phyloP scores from a whole-genome alignment of 2,888 invertebrate genomes.

The Apodemia zela region DNA sequence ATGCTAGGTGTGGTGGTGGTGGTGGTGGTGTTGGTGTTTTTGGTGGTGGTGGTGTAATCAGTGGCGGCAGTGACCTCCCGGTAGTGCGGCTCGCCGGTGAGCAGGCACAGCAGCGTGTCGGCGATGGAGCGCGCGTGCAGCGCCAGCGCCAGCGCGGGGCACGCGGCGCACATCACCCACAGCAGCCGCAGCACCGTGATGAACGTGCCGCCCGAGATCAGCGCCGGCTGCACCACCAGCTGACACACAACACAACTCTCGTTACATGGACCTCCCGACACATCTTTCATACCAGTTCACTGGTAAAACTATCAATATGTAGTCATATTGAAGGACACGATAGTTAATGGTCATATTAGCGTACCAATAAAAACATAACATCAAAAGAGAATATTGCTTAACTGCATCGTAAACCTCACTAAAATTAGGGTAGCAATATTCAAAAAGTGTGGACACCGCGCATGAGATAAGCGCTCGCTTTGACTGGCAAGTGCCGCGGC shows the following conservation, averaged over 20 bases:
- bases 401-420: too few relatives aligned
- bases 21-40: background rate
- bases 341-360: too few relatives aligned
- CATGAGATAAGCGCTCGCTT: too few relatives aligned
- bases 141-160: conserved; percentile 95
- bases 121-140: conserved; percentile 97
- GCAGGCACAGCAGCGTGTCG: conserved; percentile 94
- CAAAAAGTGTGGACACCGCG: too few relatives aligned
- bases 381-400: too few relatives aligned
- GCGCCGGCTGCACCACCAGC: conserved; percentile 96
- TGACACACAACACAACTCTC: conserved; percentile 46
- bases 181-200: conserved; percentile 97
- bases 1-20: background rate
- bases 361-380: too few relatives aligned
- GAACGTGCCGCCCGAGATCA: conserved; percentile 96
- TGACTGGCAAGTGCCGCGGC: too few relatives aligned
- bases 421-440: too few relatives aligned
- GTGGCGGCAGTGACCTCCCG: conserved; percentile 49
- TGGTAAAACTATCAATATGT: too few relatives aligned
- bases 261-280: too few relatives aligned
- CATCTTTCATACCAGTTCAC: too few relatives aligned
- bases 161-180: conserved; percentile 96
- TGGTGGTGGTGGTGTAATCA: background rate
- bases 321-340: too few relatives aligned
- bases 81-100: conserved; percentile 91